A percentile compares a stretch with the other conserved stretches of the same genome.
Conservation (phyloP, 1,140 invertebrate species). For the Maniola jurtina region DNA sequence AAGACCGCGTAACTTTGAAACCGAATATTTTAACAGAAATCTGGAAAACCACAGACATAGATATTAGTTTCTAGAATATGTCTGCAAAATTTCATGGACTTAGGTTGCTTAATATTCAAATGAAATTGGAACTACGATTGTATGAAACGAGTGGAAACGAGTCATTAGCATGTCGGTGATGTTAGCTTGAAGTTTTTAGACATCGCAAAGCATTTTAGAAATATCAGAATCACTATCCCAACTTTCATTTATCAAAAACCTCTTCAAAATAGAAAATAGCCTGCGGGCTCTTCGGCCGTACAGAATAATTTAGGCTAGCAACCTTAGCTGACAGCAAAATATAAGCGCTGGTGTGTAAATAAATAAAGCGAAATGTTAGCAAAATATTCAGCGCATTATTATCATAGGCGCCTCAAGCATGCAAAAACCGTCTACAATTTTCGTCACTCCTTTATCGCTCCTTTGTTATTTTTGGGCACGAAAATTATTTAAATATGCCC, state of each 20-base stretch:
- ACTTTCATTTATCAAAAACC: not conserved
- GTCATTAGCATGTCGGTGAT: too few species aligned
- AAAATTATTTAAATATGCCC: not conserved
- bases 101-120: too few species aligned
- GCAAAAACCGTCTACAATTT: constrained; percentile 2
- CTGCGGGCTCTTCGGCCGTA: not conserved
- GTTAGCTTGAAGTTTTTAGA: too few species aligned
- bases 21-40: too few species aligned
- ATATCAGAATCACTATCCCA: too few species aligned
- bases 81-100: too few species aligned
- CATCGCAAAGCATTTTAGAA: too few species aligned
- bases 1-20: too few species aligned
- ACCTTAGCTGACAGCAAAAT: not conserved
- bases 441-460: not conserved
- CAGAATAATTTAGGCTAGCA: constrained; percentile 5
- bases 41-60: too few species aligned
- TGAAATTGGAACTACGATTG: too few species aligned
- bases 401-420: constrained; percentile 10
- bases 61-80: too few species aligned
- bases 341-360: not conserved
- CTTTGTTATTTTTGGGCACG: constrained; percentile 1
- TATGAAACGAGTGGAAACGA: too few species aligned
- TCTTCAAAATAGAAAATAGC: not conserved
- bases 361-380: not conserved
- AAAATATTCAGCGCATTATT: not conserved